These are phyloP conservation scores for Decapterus maruadsi DNA, from an alignment of 2,797 vertebrate genomes.

Conservation along the genomic window DNA sequence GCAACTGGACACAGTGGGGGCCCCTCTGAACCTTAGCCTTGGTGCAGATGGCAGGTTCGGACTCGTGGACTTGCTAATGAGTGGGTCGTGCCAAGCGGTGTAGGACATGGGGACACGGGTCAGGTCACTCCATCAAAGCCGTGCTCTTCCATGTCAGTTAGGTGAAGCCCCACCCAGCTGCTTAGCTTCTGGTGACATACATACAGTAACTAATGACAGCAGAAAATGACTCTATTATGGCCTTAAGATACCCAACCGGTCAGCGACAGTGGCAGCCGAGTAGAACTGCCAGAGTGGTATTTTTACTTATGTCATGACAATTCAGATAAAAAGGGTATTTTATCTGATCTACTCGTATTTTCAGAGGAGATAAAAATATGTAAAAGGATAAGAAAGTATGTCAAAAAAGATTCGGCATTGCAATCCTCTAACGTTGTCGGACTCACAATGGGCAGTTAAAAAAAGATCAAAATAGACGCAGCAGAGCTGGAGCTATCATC, in stretches of 20 bases:
- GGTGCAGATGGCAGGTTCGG: conserved; percentile 79
- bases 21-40: conserved; percentile 63
- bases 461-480: not conserved
- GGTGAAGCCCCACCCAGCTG: conserved; percentile 57
- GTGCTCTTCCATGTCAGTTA: conserved; percentile 38
- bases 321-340: not conserved
- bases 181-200: conserved; percentile 31
- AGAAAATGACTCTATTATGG: not conserved
- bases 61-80: conserved; percentile 77
- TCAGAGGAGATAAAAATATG: not conserved
- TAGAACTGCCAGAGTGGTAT: too few relatives aligned
- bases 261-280: not conserved
- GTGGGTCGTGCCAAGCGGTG: conserved; percentile 73
- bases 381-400: not conserved
- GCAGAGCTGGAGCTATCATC: not conserved
- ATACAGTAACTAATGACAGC: conserved; percentile 8
- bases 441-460: not conserved
- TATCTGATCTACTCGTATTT: not conserved
- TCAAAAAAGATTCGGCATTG: not conserved
- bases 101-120: conserved; percentile 72
- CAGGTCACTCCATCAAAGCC: conserved; percentile 67
- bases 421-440: not conserved
- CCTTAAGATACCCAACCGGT: not conserved
- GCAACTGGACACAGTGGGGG: conserved; percentile 55
- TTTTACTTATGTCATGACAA: not conserved